Percentiles rank a stretch among this genome's conserved stretches.
These are phyloP conservation scores for Pionites leucogaster DNA, from an alignment of 2,113 vertebrate genomes.

Conservation along the genomic window DNA sequence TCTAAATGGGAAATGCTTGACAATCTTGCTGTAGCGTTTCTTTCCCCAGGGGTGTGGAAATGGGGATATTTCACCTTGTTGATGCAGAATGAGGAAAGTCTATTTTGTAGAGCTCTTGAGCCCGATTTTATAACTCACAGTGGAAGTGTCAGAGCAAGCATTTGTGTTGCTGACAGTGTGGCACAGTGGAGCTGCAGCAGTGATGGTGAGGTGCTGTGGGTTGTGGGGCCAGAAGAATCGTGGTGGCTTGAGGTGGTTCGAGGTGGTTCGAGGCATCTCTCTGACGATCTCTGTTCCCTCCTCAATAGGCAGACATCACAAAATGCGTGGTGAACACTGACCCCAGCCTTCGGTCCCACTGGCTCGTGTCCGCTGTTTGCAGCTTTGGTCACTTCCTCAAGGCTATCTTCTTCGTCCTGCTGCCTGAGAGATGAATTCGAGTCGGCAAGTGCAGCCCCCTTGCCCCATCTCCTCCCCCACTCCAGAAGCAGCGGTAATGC, in stretches of 20 bases:
- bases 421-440: slow-evolving; percentile 87
- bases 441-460: neutral
- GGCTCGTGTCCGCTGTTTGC: slow-evolving; percentile 85
- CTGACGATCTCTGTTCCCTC: neutral
- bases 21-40: neutral
- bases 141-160: neutral
- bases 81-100: neutral
- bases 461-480: slow-evolving; percentile 11
- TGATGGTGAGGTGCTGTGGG: fast-evolving
- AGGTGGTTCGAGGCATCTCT: neutral
- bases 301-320: slow-evolving; percentile 85
- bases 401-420: slow-evolving; percentile 85
- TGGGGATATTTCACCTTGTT: neutral
- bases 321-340: slow-evolving; percentile 93
- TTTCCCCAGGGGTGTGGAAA: neutral
- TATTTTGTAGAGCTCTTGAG: neutral
- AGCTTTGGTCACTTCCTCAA: slow-evolving; percentile 91
- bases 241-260: too few relatives aligned
- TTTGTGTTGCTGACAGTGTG: fast-evolving
- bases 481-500: neutral
- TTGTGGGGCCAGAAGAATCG: neutral
- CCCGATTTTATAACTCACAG: neutral
- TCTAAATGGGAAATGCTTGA: neutral
- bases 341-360: slow-evolving; percentile 87
- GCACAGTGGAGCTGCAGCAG: neutral